Evolutionary conservation across 1,140 invertebrate species (phyloP).

Genomic region (Aphidius gifuensis): DNA sequence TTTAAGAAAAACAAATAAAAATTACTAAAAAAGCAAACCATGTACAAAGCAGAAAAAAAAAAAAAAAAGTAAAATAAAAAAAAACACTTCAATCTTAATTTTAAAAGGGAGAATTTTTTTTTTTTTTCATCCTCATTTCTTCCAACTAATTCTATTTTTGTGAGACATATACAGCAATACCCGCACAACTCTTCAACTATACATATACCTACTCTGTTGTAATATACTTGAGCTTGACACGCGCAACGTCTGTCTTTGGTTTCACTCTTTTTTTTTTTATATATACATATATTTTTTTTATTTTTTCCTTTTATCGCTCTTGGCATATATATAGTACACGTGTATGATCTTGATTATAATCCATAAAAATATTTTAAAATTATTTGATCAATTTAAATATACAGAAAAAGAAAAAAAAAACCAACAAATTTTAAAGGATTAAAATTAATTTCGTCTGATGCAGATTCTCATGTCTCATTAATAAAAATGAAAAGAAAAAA

Average conservation of each 20-base stretch:
- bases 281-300: not conserved
- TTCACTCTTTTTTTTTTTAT: not conserved
- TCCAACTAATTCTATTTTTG: slow-evolving; percentile 28
- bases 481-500: slow-evolving; percentile 6
- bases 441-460: not conserved
- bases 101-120: slow-evolving; percentile 14
- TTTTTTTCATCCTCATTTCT: slow-evolving; percentile 18
- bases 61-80: not conserved
- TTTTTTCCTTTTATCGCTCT: not conserved
- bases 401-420: too few relatives aligned
- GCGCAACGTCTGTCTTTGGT: slow-evolving; percentile 6
- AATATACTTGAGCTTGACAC: slow-evolving; percentile 4
- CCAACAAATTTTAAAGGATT: too few relatives aligned
- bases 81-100: slow-evolving; percentile 22
- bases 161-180: not conserved
- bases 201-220: not conserved
- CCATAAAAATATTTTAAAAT: too few relatives aligned
- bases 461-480: slow-evolving; percentile 5
- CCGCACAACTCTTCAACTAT: slow-evolving; percentile 4
- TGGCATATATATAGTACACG: too few relatives aligned
- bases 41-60: not conserved
- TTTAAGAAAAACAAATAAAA: not conserved
- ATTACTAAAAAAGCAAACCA: not conserved
- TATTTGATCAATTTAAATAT: too few relatives aligned
- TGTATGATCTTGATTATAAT: too few relatives aligned